Conservation (phyloP, 2,888 invertebrate species). For the Eupithecia centaureata region DNA sequence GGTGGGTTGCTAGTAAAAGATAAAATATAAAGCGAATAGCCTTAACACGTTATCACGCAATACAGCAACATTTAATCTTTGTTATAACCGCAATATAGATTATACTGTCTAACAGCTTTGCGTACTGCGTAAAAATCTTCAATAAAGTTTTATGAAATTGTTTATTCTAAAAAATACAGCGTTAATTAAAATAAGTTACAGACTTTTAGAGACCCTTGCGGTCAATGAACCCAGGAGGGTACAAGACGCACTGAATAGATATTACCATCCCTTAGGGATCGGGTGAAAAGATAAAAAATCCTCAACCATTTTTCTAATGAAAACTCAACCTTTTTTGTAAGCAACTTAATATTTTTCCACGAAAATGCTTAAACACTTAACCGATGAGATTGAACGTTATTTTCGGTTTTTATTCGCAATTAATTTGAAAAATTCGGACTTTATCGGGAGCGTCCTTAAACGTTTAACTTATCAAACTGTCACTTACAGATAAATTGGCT, state of each 20-base stretch:
- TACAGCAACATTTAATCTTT: too few species aligned
- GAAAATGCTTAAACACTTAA: neutral
- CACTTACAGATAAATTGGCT: slow-evolving; percentile 1
- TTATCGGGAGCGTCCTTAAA: neutral
- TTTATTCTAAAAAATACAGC: neutral
- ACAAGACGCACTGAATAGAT: neutral
- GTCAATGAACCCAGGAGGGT: neutral
- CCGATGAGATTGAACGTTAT: neutral
- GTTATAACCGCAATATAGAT: neutral
- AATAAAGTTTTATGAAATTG: neutral
- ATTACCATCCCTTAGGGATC: neutral
- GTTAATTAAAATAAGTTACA: neutral
- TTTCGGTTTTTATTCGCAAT: neutral
- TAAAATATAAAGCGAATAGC: too few species aligned
- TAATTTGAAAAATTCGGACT: neutral
- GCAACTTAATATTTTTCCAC: neutral
- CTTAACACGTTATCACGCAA: too few species aligned
- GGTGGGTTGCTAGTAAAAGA: too few species aligned
- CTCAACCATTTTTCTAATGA: neutral
- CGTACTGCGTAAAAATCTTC: neutral
- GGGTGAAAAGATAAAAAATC: neutral
- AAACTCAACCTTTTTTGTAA: neutral
- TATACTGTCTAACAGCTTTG: too few species aligned
- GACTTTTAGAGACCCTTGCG: neutral
- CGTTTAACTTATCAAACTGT: neutral